Percentiles rank a stretch among this genome's conserved stretches.
Evolutionary conservation across 2,888 invertebrate genomes (phyloP).

Genomic region (Cheilosia scutellata): DNA sequence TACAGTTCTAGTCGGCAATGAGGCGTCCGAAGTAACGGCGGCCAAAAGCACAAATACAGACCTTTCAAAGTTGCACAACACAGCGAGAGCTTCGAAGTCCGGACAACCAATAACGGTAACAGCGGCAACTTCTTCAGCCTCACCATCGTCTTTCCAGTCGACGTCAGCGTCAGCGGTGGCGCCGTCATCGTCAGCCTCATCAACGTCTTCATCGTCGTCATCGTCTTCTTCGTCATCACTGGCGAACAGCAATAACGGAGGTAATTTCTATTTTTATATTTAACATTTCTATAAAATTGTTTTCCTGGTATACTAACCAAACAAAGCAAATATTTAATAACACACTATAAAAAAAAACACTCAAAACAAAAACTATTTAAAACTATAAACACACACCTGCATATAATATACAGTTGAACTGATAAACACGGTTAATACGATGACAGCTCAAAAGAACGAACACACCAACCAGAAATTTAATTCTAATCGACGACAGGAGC

Average conservation of each 20-base stretch:
- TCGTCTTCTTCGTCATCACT: conserved; percentile 89
- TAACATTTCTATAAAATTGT: conserved; percentile 26
- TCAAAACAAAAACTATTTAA: conserved; percentile 32
- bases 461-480: conserved; percentile 42
- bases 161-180: conserved; percentile 85
- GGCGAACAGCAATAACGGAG: conserved; percentile 71
- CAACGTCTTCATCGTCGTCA: conserved; percentile 84
- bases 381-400: conserved; percentile 41
- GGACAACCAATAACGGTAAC: conserved; percentile 85
- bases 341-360: conserved; percentile 20
- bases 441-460: conserved; percentile 53
- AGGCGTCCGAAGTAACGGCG: conserved; percentile 88
- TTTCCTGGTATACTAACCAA: conserved; percentile 61
- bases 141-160: conserved; percentile 89
- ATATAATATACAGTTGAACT: conserved; percentile 55
- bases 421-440: conserved; percentile 63
- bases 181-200: conserved; percentile 85
- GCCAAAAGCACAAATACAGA: conserved; percentile 89
- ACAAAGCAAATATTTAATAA: conserved; percentile 39
- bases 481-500: conserved; percentile 50
- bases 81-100: conserved; percentile 87
- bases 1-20: conserved; percentile 92
- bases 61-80: conserved; percentile 89
- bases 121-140: conserved; percentile 81
- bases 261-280: conserved; percentile 41